These are phyloP conservation scores for Minunthozetes semirufus DNA, from an alignment of 2,888 invertebrate genomes.

Conservation along the genomic window DNA sequence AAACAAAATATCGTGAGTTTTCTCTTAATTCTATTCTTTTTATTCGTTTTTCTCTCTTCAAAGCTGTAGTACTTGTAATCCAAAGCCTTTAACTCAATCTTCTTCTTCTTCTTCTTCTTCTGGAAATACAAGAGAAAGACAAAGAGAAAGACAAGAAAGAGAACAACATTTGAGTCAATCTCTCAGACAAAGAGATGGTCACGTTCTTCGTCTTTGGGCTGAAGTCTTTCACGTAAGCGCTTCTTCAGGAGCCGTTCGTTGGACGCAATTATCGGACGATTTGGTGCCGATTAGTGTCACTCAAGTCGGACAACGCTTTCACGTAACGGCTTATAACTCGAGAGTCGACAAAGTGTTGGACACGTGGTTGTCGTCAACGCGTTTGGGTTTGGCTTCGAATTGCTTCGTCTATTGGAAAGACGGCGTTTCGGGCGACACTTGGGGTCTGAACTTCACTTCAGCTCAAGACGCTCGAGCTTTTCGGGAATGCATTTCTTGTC, in stretches of 20 bases:
- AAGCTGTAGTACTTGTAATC: background rate
- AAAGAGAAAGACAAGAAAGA: no score
- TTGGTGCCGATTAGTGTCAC: slow-evolving; percentile 97
- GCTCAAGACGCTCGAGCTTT: slow-evolving; percentile 96
- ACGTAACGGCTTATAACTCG: slow-evolving; percentile 97
- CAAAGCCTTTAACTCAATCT: background rate
- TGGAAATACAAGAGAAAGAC: no score
- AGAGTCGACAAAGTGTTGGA: slow-evolving; percentile 98
- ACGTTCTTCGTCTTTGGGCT: slow-evolving; percentile 72
- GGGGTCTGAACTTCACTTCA: slow-evolving; percentile 97
- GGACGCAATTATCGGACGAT: slow-evolving; percentile 97
- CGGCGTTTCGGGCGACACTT: slow-evolving; percentile 68
- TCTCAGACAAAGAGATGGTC: background rate
- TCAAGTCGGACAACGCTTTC: slow-evolving; percentile 94
- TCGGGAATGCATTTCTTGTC: slow-evolving; percentile 56
- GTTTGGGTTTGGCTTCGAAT: slow-evolving; percentile 95
- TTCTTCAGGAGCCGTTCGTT: slow-evolving; percentile 73
- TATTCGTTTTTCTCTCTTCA: no score
- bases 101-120: background rate
- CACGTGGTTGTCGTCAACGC: slow-evolving; percentile 91
- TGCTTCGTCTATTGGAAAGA: slow-evolving; percentile 99
- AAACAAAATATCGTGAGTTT: slow-evolving; percentile 3
- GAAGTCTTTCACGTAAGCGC: slow-evolving; percentile 97
- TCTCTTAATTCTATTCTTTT: no score
- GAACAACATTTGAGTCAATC: no score